A percentile compares a stretch with the other conserved stretches of the same genome.
phyloP scores from a whole-genome alignment of 2,888 invertebrate species.

The Hedychridium roseum region DNA sequence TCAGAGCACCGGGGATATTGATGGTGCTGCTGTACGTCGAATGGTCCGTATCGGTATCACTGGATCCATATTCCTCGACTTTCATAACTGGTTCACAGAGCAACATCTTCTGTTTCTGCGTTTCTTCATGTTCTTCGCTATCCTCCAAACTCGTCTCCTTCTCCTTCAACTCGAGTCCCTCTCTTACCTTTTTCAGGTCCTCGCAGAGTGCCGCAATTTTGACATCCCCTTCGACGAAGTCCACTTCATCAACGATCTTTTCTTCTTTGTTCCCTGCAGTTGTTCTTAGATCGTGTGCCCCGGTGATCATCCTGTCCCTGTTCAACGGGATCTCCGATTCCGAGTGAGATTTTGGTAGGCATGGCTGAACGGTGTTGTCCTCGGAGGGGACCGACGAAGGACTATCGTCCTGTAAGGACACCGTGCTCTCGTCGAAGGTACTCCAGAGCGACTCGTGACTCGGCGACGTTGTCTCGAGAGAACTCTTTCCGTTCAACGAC shows the following conservation, averaged over 20 bases:
- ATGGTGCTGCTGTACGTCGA: constrained; percentile 39
- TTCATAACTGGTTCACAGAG: too few species aligned
- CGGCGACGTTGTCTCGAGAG: constrained; percentile 51
- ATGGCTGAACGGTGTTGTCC: neutral
- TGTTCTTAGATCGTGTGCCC: neutral
- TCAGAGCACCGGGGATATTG: constrained; percentile 34
- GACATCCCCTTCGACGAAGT: constrained; percentile 14
- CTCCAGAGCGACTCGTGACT: constrained; percentile 58
- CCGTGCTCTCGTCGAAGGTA: constrained; percentile 54
- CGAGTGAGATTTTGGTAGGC: constrained; percentile 48
- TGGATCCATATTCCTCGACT: constrained; percentile 10
- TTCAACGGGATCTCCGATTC: constrained; percentile 45
- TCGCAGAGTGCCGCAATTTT: neutral
- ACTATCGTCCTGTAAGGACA: constrained; percentile 51
- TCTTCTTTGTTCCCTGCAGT: constrained; percentile 1
- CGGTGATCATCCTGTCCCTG: constrained; percentile 1
- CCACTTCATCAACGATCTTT: constrained; percentile 30
- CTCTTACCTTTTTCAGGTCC: constrained; percentile 7
- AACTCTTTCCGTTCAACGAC: constrained; percentile 46
- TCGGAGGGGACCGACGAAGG: constrained; percentile 12
- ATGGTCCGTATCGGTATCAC: constrained; percentile 28
- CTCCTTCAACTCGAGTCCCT: constrained; percentile 12
- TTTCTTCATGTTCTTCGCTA: neutral
- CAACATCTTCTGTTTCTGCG: neutral
- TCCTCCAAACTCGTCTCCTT: neutral